Percentiles rank a stretch among this genome's conserved stretches.
Evolutionary conservation across 2,113 vertebrate species (phyloP).

Genomic region (Xiphophorus maculatus): DNA sequence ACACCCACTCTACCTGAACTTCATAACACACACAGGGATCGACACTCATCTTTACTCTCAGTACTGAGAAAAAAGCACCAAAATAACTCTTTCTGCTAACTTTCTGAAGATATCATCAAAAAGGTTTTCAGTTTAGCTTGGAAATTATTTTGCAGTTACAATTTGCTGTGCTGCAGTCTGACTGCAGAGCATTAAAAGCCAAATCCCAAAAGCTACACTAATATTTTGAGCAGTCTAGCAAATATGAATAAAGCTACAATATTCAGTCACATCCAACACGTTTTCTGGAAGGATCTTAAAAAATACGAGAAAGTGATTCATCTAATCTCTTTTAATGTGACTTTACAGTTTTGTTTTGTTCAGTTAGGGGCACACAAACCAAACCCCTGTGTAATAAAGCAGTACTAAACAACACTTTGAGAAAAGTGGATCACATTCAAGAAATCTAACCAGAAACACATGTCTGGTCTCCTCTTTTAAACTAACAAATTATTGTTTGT

Average conservation of each 20-base stretch:
- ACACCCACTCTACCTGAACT: background rate
- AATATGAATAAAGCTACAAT: background rate
- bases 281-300: background rate
- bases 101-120: background rate
- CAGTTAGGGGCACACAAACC: no score
- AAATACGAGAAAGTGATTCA: no score
- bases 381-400: no score
- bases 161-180: background rate
- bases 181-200: background rate
- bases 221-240: background rate
- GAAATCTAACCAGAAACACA: no score
- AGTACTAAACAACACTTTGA: no score
- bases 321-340: background rate
- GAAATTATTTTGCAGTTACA: background rate
- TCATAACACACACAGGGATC: background rate
- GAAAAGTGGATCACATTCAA: no score
- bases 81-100: background rate
- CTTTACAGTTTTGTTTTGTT: background rate
- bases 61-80: constrained; percentile 4
- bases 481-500: no score
- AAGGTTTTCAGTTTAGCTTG: background rate
- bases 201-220: background rate
- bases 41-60: background rate
- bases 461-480: no score
- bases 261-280: no score